Evolutionary conservation across 2,113 vertebrate species (phyloP).

Genomic region (Elephas maximus): DNA sequence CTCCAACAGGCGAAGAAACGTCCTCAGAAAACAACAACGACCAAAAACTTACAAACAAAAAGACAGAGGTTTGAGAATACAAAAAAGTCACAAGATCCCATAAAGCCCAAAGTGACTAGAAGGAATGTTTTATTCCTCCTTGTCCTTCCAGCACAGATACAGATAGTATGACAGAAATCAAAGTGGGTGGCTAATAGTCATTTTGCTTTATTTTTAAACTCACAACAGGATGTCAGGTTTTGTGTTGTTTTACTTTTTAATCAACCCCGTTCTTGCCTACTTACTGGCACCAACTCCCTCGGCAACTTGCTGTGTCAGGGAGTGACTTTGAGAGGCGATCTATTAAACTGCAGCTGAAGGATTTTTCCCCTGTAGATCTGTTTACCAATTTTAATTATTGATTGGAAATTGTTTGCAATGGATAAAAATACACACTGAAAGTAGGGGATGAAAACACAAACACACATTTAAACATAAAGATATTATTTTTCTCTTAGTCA

Average conservation of each 20-base stretch:
- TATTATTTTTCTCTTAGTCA: conserved; percentile 25
- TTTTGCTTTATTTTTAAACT: conserved; percentile 71
- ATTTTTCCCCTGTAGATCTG: conserved; percentile 64
- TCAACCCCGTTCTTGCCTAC: conserved; percentile 64
- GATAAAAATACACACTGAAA: conserved; percentile 71
- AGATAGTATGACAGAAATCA: conserved; percentile 66
- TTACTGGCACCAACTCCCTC: conserved; percentile 68
- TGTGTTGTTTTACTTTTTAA: conserved; percentile 73
- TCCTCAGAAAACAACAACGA: conserved; percentile 25
- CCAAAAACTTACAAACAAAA: background rate
- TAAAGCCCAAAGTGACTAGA: conserved; percentile 61
- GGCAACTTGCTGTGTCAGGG: conserved; percentile 75
- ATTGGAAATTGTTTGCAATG: conserved; percentile 79
- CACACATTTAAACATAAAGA: background rate
- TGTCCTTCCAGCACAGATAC: background rate
- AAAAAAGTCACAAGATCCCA: conserved; percentile 54
- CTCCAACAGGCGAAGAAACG: conserved; percentile 39
- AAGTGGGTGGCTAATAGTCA: conserved; percentile 55
- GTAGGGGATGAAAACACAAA: conserved; percentile 60
- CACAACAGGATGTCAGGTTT: conserved; percentile 63
- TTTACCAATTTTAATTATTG: conserved; percentile 78
- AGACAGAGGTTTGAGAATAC: conserved; percentile 23
- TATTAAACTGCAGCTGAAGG: conserved; percentile 68
- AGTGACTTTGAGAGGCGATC: conserved; percentile 76
- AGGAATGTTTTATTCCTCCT: background rate